phyloP scores from a whole-genome alignment of 2,888 invertebrate genomes.

The Piscicola geometra region DNA sequence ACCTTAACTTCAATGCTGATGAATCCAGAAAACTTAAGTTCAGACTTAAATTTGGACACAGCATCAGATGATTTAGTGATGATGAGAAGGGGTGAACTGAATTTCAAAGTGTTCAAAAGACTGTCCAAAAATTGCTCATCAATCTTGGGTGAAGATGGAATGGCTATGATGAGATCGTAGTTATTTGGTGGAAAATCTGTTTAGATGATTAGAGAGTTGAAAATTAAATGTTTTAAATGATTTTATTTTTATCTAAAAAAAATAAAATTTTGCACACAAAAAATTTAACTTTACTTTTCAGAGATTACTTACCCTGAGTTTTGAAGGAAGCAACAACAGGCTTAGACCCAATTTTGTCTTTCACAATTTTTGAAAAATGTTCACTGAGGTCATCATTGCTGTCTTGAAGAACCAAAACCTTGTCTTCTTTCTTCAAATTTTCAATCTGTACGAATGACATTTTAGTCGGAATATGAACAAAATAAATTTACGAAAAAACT shows the following conservation, averaged over 20 bases:
- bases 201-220: slow-evolving; percentile 3
- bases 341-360: background rate
- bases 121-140: background rate
- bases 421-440: background rate
- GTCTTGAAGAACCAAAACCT: background rate
- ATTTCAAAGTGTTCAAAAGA: background rate
- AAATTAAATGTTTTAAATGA: background rate
- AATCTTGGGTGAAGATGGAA: background rate
- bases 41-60: background rate
- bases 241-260: background rate
- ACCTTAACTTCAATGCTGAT: slow-evolving; percentile 18
- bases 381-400: background rate
- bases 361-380: background rate
- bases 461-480: too few species aligned
- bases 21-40: slow-evolving; percentile 28
- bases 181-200: background rate
- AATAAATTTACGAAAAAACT: too few species aligned
- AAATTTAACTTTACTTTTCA: too few species aligned
- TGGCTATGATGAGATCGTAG: background rate
- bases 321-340: background rate
- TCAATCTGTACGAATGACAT: background rate
- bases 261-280: too few species aligned
- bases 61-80: background rate
- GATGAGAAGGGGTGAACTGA: background rate
- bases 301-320: background rate